Conservation (phyloP, 2,888 invertebrate genomes). For the Listrodromus nycthemerus region DNA sequence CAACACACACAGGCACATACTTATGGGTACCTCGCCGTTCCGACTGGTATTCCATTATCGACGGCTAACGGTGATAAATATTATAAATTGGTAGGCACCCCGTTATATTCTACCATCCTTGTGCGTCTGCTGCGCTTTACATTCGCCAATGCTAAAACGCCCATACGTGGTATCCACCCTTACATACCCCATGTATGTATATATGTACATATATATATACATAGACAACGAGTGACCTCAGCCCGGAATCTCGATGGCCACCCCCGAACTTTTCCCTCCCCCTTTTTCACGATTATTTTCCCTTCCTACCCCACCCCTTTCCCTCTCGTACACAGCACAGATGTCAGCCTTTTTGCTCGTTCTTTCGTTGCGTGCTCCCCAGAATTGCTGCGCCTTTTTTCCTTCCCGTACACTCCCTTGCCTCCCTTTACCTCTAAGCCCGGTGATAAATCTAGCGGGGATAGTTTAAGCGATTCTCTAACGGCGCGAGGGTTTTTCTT, state of each 20-base stretch:
- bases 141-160: constrained; percentile 34
- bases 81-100: constrained; percentile 80
- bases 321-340: constrained; percentile 12
- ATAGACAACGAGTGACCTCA: constrained; percentile 35
- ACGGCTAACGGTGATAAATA: constrained; percentile 81
- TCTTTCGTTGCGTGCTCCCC: constrained; percentile 49
- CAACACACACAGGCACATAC: constrained; percentile 27
- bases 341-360: constrained; percentile 46
- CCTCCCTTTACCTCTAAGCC: constrained; percentile 61
- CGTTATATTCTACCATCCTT: constrained; percentile 53
- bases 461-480: constrained; percentile 81
- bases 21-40: constrained; percentile 17
- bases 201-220: constrained; percentile 21
- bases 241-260: constrained; percentile 59
- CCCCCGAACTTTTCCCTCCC: constrained; percentile 42
- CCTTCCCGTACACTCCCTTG: constrained; percentile 15
- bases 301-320: constrained; percentile 52
- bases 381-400: constrained; percentile 52
- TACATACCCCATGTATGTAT: constrained; percentile 29
- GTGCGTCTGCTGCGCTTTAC: constrained; percentile 49
- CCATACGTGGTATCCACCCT: constrained; percentile 43
- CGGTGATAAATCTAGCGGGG: constrained; percentile 79
- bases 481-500: constrained; percentile 71
- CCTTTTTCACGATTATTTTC: constrained; percentile 58
- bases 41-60: constrained; percentile 82